These are phyloP conservation scores for Drosophila greeni DNA, from an alignment of 2,888 invertebrate genomes.

Conservation along the genomic window DNA sequence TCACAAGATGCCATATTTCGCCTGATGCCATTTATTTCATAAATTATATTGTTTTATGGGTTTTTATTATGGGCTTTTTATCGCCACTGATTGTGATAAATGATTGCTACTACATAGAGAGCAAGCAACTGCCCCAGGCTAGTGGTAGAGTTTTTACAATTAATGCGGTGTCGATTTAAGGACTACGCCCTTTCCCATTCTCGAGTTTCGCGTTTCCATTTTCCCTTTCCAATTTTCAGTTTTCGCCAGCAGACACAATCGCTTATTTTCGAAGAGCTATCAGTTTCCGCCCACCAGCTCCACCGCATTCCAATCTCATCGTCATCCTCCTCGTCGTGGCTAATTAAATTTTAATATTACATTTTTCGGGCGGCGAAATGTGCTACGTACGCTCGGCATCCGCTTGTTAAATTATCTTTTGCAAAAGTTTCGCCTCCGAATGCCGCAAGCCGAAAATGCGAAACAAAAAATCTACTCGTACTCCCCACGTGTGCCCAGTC, in stretches of 20 bases:
- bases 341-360: constrained; percentile 72
- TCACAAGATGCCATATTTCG: constrained; percentile 54
- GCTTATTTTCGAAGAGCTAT: constrained; percentile 2
- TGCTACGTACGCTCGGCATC: constrained; percentile 20
- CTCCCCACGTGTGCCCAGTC: constrained; percentile 29
- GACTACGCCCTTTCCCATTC: background rate
- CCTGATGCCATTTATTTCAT: constrained; percentile 38
- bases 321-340: constrained; percentile 19
- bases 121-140: background rate
- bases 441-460: constrained; percentile 26
- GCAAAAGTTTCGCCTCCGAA: constrained; percentile 40
- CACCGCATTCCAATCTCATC: constrained; percentile 28
- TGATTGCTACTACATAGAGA: constrained; percentile 36
- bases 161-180: constrained; percentile 13
- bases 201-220: no score
- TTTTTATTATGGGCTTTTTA: constrained; percentile 60
- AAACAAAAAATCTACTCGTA: constrained; percentile 21
- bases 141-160: constrained; percentile 13
- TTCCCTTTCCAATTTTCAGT: background rate
- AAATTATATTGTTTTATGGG: constrained; percentile 56
- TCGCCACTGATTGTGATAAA: constrained; percentile 61
- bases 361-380: constrained; percentile 57
- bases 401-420: constrained; percentile 28
- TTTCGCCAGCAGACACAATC: constrained; percentile 1
- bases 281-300: constrained; percentile 2